Percentiles rank a stretch among this genome's conserved stretches.
These are phyloP conservation scores for Heliornis fulica DNA, from an alignment of 2,113 vertebrate species.

Conservation along the genomic window DNA sequence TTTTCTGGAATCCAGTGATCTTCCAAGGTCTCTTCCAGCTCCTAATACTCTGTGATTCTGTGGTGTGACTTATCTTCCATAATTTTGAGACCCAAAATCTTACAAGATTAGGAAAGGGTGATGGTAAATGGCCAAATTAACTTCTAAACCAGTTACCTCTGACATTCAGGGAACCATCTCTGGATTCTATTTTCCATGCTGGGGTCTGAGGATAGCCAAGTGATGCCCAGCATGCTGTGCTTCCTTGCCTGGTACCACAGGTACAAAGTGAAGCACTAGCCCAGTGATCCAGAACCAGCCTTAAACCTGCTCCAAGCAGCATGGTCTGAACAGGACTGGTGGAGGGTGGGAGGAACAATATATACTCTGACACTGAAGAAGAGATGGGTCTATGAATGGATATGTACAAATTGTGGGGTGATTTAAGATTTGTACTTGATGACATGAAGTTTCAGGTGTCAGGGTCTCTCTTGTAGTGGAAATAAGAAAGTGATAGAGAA, in stretches of 20 bases:
- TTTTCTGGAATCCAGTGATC: not conserved
- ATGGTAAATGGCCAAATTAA: not conserved
- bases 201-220: not conserved
- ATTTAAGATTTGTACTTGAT: not conserved
- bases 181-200: not conserved
- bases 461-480: not conserved
- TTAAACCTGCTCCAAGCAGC: not conserved
- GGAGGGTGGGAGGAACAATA: not conserved
- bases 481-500: not conserved
- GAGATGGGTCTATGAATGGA: not conserved
- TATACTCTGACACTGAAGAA: not conserved
- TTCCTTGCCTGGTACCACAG: not conserved
- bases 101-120: not conserved
- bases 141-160: not conserved
- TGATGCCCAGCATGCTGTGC: fast-evolving
- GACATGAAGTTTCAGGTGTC: not conserved
- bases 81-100: not conserved
- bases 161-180: not conserved
- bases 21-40: no score
- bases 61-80: no score
- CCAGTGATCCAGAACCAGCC: not conserved
- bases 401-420: not conserved
- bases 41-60: no score
- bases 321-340: not conserved
- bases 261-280: not conserved